These are phyloP conservation scores for Megaleporinus macrocephalus DNA, from an alignment of 2,113 vertebrate genomes.

Conservation along the genomic window DNA sequence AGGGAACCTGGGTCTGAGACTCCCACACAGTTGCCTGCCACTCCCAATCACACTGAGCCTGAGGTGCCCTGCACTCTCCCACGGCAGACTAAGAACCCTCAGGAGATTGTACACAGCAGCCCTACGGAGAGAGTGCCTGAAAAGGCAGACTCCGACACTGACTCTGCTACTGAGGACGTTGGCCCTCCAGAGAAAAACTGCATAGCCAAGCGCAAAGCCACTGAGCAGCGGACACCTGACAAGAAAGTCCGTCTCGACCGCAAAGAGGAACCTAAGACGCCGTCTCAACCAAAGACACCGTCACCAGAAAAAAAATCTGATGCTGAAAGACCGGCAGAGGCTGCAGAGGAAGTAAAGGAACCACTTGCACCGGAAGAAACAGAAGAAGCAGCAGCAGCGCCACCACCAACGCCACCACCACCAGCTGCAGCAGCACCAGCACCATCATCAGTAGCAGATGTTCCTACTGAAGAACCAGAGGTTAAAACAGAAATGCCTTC, in stretches of 20 bases:
- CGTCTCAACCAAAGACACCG: conserved; percentile 44
- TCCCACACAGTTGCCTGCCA: conserved; percentile 63
- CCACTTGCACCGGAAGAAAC: conserved; percentile 4
- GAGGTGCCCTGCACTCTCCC: conserved; percentile 56
- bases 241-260: conserved; percentile 83
- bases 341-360: conserved; percentile 32
- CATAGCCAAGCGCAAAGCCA: conserved; percentile 83
- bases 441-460: conserved; percentile 10
- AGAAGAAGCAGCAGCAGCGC: no score
- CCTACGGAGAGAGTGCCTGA: conserved; percentile 53
- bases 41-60: conserved; percentile 57
- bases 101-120: conserved; percentile 63
- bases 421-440: background rate
- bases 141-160: conserved; percentile 75
- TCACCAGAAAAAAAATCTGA: conserved; percentile 67
- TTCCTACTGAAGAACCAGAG: conserved; percentile 67
- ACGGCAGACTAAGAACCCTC: conserved; percentile 60
- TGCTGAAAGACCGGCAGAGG: conserved; percentile 56
- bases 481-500: conserved; percentile 78
- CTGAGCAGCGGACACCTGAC: conserved; percentile 81
- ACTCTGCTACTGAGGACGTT: conserved; percentile 80
- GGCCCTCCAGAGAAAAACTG: conserved; percentile 72
- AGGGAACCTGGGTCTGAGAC: conserved; percentile 81
- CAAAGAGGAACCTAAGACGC: conserved; percentile 73
- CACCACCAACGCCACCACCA: no score